Base-by-base conservation (phyloP, 2,888 invertebrate genomes). In the Siphlonurus alternatus region DNA sequence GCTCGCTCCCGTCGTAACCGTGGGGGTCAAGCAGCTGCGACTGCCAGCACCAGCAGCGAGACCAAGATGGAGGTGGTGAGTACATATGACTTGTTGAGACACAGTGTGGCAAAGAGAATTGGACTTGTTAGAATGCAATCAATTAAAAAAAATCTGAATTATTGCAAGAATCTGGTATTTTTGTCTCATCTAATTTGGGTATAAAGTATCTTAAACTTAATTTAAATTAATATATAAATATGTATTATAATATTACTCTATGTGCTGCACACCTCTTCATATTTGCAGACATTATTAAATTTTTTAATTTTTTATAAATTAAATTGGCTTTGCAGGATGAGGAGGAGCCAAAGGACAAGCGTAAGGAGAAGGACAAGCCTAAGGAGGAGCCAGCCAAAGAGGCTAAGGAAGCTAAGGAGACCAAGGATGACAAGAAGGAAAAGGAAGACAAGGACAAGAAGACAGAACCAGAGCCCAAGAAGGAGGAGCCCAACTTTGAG, bases 401-500 rank as follows among this genome's bases (percentile, higher is more conserved):
- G 67, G 80, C 78, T 74, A 81, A 78, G 69, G 78, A 77, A 61
- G 71, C 68, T 68, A 72, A 70, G 68, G 69, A 75, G 71, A 71
- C 76, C 70, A 73, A 73, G 66, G 77, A 76, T 66, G 76, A 73
- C 61, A 76, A 76, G 65, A 77, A 76, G 67, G 75, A 76, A 66
- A 77, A 76, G 65, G 77, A 77, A 62, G 74, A 78, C 61, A 80
- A 79, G 63, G 75, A 76, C 64, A 73, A 73, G 71, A 59, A 72
- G 67, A 67, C 69, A 70, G 73, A 75, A 25, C 79, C 80, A 65
- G 79, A 81, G 65, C 79, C 80, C 69, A 78, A 78, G 68, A 80
- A 80, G 74, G 89, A 91, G 72, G 99, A 99, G 73, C 90, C 96
- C 0, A 84, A 78, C 67, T 95, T 90, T 76, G 95, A 96, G 76